Evolutionary conservation across 2,888 invertebrate genomes (phyloP), one percentile per base, ranked within the genome.

Genomic region (Lissonota sp.): DNA sequence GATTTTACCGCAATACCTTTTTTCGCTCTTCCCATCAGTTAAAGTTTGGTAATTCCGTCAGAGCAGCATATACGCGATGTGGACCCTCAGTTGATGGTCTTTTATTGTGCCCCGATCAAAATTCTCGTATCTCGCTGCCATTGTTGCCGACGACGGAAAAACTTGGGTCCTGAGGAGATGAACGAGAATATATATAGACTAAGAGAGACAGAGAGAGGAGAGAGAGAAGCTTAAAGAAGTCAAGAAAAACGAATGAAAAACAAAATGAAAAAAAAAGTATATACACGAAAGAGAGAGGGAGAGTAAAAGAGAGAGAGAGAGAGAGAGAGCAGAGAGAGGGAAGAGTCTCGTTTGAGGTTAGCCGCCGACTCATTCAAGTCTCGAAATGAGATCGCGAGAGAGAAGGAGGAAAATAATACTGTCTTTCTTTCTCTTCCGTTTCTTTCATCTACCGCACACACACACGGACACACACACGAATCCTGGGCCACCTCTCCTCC

Each of bases 331-430:
- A 64, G 73, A 74, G 78, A 80, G 79, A 82, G 82, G 80, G 77
- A 80, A 83, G 77, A 83, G 63, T 85, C 89, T 90, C 90, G 91
- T 91, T 91, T 91, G 91, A 91, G 91, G 90, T 75, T 90, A 89
- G 91, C 91, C 91, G 91, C 90, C 90, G 86, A 87, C 90, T 91
- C 91, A 90, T 91, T 91, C 91, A 90, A 87, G 89, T 91, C 90
- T 91, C 90, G 89, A 67, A 73, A 79, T 44, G 55, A 78, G 71
- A 71, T 75, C 75, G 75, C 75, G 75, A 66, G 70, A 8, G 72
- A 78, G 64, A 72, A 53, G 39, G 71, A 78, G 60, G 66, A 60
- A 60, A 72, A 67, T 62, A 40, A 60, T 49, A 62, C 75, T 67
- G 75, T 75, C 75, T 75, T 79, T 79, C 79, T 63, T 71, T 71